phyloP scores from a whole-genome alignment of 2,797 vertebrate genomes.

The Trichosurus vulpecula region DNA sequence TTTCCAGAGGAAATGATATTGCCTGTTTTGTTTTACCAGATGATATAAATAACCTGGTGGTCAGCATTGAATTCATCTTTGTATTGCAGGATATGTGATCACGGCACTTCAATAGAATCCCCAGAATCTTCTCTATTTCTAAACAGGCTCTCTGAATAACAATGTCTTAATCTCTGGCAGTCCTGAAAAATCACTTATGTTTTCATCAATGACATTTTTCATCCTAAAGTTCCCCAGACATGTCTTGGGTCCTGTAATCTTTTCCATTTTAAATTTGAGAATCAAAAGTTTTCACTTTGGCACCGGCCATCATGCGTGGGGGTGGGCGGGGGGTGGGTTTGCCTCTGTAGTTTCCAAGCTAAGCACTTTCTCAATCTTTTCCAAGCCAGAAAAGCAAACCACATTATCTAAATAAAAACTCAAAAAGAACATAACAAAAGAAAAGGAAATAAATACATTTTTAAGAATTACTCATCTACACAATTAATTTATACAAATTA shows the following conservation, averaged over 20 bases:
- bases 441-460: background rate
- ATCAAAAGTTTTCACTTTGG: slow-evolving; percentile 87
- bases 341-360: slow-evolving; percentile 82
- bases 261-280: slow-evolving; percentile 86
- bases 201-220: slow-evolving; percentile 82
- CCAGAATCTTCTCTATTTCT: slow-evolving; percentile 86
- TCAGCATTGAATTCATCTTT: slow-evolving; percentile 86
- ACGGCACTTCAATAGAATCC: slow-evolving; percentile 85
- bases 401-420: background rate
- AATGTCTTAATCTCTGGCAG: slow-evolving; percentile 86
- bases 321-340: slow-evolving; percentile 81
- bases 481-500: background rate
- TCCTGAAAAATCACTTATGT: slow-evolving; percentile 85
- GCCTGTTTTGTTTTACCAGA: slow-evolving; percentile 88
- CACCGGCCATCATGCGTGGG: slow-evolving; percentile 87
- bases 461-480: background rate
- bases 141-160: slow-evolving; percentile 84
- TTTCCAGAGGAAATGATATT: slow-evolving; percentile 84
- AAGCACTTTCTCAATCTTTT: slow-evolving; percentile 85
- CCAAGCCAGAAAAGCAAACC: background rate
- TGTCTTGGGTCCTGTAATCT: slow-evolving; percentile 80
- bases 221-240: slow-evolving; percentile 85
- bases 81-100: slow-evolving; percentile 85
- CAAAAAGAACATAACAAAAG: background rate
- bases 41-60: slow-evolving; percentile 86